These are phyloP conservation scores for Kradibia gibbosae DNA, from an alignment of 1,140 invertebrate species.

Conservation along the genomic window DNA sequence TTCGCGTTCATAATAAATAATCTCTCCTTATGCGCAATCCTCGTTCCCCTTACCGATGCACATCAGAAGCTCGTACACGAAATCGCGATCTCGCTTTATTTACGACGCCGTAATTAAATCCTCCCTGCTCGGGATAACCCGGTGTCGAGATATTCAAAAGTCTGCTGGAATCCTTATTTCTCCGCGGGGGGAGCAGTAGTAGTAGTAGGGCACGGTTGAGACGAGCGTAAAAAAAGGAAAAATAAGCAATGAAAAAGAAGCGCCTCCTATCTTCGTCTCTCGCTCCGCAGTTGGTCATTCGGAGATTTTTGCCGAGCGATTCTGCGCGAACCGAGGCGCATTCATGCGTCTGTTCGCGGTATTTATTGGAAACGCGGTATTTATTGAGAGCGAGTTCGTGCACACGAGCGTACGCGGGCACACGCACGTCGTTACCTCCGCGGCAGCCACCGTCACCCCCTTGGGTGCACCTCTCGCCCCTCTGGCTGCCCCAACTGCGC, in stretches of 20 bases:
- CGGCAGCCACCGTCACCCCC: conserved; percentile 53
- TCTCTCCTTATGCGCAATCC: background rate
- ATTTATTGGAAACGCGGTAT: conserved; percentile 67
- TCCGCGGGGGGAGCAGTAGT: background rate
- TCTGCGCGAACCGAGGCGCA: conserved; percentile 53
- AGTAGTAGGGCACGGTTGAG: conserved; percentile 35
- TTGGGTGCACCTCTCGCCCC: too few species aligned
- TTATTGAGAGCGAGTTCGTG: conserved; percentile 49
- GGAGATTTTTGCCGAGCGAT: conserved; percentile 65
- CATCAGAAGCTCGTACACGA: conserved; percentile 34
- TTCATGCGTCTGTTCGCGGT: conserved; percentile 68
- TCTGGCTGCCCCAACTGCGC: too few species aligned
- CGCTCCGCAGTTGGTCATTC: conserved; percentile 67
- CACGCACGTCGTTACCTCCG: conserved; percentile 54
- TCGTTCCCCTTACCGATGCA: background rate
- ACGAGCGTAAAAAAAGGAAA: background rate
- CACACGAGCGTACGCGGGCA: conserved; percentile 54
- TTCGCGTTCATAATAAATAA: conserved; percentile 29
- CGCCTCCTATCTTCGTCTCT: conserved; percentile 44
- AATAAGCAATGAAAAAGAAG: conserved; percentile 60
- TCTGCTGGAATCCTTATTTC: conserved; percentile 43
- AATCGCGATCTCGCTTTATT: conserved; percentile 45
- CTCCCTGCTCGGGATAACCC: background rate
- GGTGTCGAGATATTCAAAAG: conserved; percentile 41
- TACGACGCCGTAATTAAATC: conserved; percentile 50